Evolutionary conservation across 2,888 invertebrate species (phyloP), one percentile per base, ranked within the genome.

Genomic region (Baronia brevicornis): DNA sequence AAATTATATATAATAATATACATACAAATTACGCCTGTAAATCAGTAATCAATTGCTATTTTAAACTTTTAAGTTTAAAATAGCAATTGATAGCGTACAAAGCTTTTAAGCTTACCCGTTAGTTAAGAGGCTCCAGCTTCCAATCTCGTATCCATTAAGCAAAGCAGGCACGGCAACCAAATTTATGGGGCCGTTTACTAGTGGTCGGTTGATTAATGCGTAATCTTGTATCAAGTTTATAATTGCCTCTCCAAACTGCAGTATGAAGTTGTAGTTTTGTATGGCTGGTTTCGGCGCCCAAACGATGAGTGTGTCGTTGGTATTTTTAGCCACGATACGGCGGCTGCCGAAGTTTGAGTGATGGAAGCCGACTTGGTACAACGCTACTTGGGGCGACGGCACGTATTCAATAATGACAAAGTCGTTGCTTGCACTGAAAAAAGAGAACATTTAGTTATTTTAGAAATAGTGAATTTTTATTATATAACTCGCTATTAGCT

Each of bases 51-150:
- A n/a, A n/a, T n/a, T n/a, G n/a, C n/a, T n/a, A n/a, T n/a, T n/a
- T n/a, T n/a, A n/a, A n/a, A n/a, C n/a, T n/a, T n/a, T n/a, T n/a
- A n/a, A n/a, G n/a, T n/a, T n/a, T n/a, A n/a, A n/a, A n/a, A n/a
- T n/a, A n/a, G n/a, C n/a, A n/a, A n/a, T n/a, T n/a, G n/a, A n/a
- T n/a, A n/a, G n/a, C n/a, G n/a, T n/a, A n/a, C n/a, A n/a, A n/a
- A n/a, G n/a, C n/a, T 7, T 7, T 7, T 7, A 3, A 3, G 54
- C 72, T 65, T 47, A 80, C 80, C 72, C 67, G 42, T 73, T 77
- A n/a, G 75, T 75, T 21, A 79, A 50, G 24, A 80, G 54, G 58
- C 72, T 78, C 80, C 80, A 82, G 37, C 78, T 77, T 2, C 64
- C 68, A 26, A 70, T 54, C 41, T 80, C 80, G 47, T 75, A 82